Evolutionary conservation across 2,113 vertebrate species (phyloP).

Genomic region (Riparia riparia): DNA sequence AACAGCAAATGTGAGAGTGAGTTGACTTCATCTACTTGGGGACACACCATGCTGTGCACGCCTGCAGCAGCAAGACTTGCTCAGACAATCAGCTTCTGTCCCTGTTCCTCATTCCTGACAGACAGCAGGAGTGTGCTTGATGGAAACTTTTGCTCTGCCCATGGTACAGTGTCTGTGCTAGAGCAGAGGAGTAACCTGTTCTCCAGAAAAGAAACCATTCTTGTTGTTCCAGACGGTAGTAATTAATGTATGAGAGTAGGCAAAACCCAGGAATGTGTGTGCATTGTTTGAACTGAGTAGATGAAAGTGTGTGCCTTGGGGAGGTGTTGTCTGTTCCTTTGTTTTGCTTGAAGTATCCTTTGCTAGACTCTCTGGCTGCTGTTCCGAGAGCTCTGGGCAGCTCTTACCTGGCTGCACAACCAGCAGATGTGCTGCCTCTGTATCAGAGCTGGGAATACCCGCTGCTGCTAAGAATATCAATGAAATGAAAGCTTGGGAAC

Average conservation of each 20-base stretch:
- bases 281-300: neutral
- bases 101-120: neutral
- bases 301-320: neutral
- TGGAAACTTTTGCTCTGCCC: neutral
- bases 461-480: neutral
- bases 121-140: neutral
- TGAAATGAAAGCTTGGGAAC: neutral
- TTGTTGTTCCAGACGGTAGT: neutral
- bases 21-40: neutral
- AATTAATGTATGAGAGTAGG: too few relatives aligned
- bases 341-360: neutral
- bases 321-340: neutral
- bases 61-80: neutral
- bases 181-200: neutral
- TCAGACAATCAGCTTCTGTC: neutral
- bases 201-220: neutral
- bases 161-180: fast-evolving
- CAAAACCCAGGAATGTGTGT: neutral
- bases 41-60: neutral
- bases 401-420: neutral
- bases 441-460: neutral
- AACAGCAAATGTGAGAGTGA: neutral
- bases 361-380: neutral
- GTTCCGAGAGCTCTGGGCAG: neutral
- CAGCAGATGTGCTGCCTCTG: neutral